Evolutionary conservation across 2,888 invertebrate genomes (phyloP), one percentile per base, ranked within the genome.

Genomic region (Phortica okadai): DNA sequence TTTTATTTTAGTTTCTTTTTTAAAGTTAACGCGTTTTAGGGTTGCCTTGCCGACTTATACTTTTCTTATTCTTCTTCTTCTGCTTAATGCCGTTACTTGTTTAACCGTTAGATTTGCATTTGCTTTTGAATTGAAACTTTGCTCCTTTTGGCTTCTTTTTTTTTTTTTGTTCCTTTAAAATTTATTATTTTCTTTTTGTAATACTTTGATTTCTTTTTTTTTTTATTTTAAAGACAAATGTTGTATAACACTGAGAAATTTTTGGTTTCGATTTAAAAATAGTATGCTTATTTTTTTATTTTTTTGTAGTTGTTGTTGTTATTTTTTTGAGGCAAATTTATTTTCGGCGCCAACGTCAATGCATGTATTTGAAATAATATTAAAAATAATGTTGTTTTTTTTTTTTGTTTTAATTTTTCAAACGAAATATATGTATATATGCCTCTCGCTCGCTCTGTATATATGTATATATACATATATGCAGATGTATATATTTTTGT

Each of bases 281-380:
- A 85, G 88, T 85, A 82, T 86, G 80, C 86, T 85, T 85, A 81
- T 77, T 73, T 72, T 54, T n/a, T 16, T 59, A 10, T 56, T 7
- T 11, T 62, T 62, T 62, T 33, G 33, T 33, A 2, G 33, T 50
- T 50, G 50, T 14, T 50, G 8, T 8, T 50, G 16, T 16, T 25
- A 6, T 62, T 62, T 62, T 25, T 72, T 72, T 76, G 41, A 62
- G 78, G 86, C 44, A 74, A 83, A 82, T 86, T 88, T 85, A 85
- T 85, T 85, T 85, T 85, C 87, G 85, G 88, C 85, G 85, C 85
- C 87, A 85, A 85, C 85, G 85, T 85, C 85, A 85, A 85, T 72
- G 84, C 79, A 82, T 82, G 79, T 84, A 85, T 85, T 85, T 87
- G 78, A 86, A 87, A 86, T 83, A 77, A 82, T 83, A 84, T 84